Base-by-base conservation (phyloP, 1,140 invertebrate species). In the Drosophila bocqueti region DNA sequence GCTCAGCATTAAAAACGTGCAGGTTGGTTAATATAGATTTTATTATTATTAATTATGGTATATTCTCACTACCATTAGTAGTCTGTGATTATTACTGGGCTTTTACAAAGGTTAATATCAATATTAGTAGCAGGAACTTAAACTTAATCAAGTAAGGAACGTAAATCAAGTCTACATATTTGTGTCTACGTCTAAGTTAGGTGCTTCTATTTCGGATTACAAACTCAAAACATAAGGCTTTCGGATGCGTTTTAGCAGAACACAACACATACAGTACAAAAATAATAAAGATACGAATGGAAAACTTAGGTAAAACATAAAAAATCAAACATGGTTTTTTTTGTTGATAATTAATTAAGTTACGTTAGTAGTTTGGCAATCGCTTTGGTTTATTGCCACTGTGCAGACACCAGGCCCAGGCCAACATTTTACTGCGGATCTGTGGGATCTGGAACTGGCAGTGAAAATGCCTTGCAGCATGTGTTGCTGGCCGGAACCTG, bases 1-100 rank as follows among this genome's bases (percentile, higher is more conserved):
- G 55, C 69, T 74, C 71, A 62, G 66, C 75, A 86, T 86, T 86
- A 75, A 85, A 85, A 79, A 85, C 83, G 82, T 85, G 82, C 82
- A 86, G 46, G 62, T 85, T 78, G 74, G 83, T 85, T 85, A 86
- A 86, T 83, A 78, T 79, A 57, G 64, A 78, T 81, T 85, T 79
- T 86, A 86, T 79, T 86, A 85, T 84, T 83, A 46, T 40, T 68
- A 54, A 31, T 38, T 38, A n/a, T 40, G 24, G 3, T 24, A 24
- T 24, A 24, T 24, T 57, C 36, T 57, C 18, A 45, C 71, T 74
- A 74, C 71, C 18, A 74, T 74, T 74, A 74, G 71, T 74, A 74
- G 69, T 60, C 29, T 42, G 29, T 72, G 40, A 73, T 74, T 52
- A 73, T 74, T 61, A 74, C 71, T 73, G 67, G 71, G 71, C 71